Conservation (phyloP, 2,113 vertebrate species). For the Pelmatolapia mariae region DNA sequence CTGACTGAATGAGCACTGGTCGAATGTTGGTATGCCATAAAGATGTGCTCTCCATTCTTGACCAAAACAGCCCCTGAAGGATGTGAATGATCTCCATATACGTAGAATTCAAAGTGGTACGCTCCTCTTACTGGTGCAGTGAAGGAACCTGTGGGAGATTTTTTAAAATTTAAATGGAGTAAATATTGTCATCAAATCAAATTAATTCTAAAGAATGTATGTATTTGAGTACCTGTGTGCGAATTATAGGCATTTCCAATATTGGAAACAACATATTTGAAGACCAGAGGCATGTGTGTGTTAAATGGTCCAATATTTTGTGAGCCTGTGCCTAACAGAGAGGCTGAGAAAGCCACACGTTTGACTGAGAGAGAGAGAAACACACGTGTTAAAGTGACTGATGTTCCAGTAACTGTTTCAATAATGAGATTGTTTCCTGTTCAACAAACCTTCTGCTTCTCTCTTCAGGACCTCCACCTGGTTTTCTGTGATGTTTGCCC, state of each 20-base stretch:
- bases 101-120: constrained; percentile 24
- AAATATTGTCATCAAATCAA: neutral
- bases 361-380: constrained; percentile 2
- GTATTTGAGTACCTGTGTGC: neutral
- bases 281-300: neutral
- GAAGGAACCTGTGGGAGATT: constrained; percentile 14
- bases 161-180: neutral
- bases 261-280: neutral
- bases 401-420: neutral
- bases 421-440: neutral
- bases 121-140: constrained; percentile 30
- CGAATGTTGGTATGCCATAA: neutral
- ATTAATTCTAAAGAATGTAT: neutral
- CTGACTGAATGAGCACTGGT: rapidly evolving
- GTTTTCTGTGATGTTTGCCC: neutral
- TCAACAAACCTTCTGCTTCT: constrained; percentile 4
- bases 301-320: neutral
- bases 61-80: neutral
- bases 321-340: neutral
- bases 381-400: neutral
- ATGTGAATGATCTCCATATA: neutral
- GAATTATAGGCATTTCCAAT: constrained; percentile 33
- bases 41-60: neutral
- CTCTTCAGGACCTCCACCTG: constrained; percentile 5
- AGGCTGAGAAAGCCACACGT: constrained; percentile 34